These are phyloP conservation scores for Octodon degus DNA, from an alignment of 2,113 vertebrate species.

Conservation along the genomic window DNA sequence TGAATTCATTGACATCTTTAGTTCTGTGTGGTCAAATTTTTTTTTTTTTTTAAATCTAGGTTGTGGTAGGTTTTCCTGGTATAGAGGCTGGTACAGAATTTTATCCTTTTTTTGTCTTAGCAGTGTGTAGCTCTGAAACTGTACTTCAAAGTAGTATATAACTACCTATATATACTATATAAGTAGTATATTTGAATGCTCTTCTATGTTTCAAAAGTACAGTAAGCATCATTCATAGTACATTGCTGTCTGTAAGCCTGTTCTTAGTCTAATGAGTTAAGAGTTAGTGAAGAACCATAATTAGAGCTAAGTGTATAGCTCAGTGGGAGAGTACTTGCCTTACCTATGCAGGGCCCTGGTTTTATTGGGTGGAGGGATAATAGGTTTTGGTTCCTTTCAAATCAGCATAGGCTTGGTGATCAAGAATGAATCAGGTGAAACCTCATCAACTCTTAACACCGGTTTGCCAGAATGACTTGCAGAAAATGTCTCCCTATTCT, in stretches of 20 bases:
- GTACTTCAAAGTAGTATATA: neutral
- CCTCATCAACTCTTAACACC: neutral
- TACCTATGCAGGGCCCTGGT: neutral
- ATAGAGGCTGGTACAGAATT: neutral
- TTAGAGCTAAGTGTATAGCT: neutral
- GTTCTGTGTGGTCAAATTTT: slow-evolving; percentile 3
- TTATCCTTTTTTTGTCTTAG: slow-evolving; percentile 22
- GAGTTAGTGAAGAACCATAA: slow-evolving; percentile 1
- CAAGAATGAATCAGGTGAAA: slow-evolving; percentile 28
- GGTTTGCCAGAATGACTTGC: slow-evolving; percentile 29
- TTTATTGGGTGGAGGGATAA: neutral
- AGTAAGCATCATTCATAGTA: neutral
- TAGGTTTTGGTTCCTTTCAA: neutral
- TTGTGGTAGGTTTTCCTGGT: neutral
- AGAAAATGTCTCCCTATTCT: neutral
- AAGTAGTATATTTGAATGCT: neutral
- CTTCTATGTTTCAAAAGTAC: slow-evolving; percentile 42
- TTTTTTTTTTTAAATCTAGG: neutral
- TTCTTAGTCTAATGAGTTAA: slow-evolving; percentile 33
- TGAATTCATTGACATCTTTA: slow-evolving; percentile 25
- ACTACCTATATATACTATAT: no score
- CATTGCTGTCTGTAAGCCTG: neutral
- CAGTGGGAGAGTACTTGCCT: neutral
- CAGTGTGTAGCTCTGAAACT: slow-evolving; percentile 21
- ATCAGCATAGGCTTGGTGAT: neutral